Conservation (phyloP, 2,113 vertebrate species). For the Panthera leo region DNA sequence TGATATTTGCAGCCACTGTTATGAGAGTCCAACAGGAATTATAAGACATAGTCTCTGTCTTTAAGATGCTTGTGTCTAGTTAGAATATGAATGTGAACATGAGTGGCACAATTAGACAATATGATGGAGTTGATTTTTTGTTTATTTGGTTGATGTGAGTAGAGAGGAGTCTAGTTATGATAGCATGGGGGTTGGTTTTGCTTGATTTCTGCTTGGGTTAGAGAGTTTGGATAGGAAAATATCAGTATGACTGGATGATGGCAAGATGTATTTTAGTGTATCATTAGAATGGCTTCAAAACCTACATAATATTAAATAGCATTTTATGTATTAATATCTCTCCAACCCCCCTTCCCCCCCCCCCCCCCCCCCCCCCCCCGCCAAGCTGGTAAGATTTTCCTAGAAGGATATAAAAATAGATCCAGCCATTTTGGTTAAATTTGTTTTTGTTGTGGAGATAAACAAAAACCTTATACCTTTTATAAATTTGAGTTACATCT, state of each 20-base stretch:
- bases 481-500: neutral
- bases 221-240: neutral
- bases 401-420: slow-evolving; percentile 15
- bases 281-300: neutral
- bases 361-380: fast-evolving
- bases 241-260: neutral
- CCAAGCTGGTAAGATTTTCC: neutral
- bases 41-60: neutral
- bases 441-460: neutral
- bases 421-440: neutral
- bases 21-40: neutral
- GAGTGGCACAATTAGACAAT: neutral
- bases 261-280: neutral
- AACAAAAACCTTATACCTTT: neutral
- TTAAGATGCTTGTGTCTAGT: neutral
- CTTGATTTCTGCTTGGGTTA: neutral
- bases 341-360: fast-evolving
- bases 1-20: neutral
- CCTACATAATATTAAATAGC: neutral
- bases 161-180: neutral
- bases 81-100: neutral
- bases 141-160: neutral
- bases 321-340: neutral
- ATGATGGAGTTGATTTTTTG: neutral
- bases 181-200: neutral